Conservation (phyloP, 1,140 invertebrate genomes). For the Drosophila pandora region DNA sequence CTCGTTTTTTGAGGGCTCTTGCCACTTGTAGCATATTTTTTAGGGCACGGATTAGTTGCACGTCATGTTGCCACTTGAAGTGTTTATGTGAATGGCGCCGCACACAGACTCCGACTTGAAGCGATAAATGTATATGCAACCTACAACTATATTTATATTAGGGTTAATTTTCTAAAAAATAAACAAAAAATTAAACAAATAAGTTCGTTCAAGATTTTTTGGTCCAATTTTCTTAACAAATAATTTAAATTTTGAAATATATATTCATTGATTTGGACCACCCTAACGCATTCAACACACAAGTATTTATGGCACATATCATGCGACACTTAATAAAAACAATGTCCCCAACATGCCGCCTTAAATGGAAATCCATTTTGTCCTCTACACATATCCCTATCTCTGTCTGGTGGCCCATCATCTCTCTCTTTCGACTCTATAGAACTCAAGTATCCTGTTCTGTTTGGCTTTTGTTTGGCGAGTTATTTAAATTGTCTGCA, state of each 20-base stretch:
- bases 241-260: background rate
- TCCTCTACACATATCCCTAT: slow-evolving; percentile 17
- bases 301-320: slow-evolving; percentile 63
- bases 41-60: slow-evolving; percentile 79
- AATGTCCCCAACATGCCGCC: slow-evolving; percentile 79
- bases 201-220: too few relatives aligned
- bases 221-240: too few relatives aligned
- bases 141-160: slow-evolving; percentile 4
- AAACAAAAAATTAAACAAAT: too few relatives aligned
- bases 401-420: slow-evolving; percentile 49
- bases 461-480: slow-evolving; percentile 49
- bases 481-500: slow-evolving; percentile 78
- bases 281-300: background rate
- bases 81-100: slow-evolving; percentile 73
- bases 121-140: background rate
- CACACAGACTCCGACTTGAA: slow-evolving; percentile 18
- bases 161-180: background rate
- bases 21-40: slow-evolving; percentile 82
- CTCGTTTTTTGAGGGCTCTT: slow-evolving; percentile 36
- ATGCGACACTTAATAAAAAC: slow-evolving; percentile 84
- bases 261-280: background rate
- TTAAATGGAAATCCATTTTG: slow-evolving; percentile 83
- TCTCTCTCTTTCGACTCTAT: slow-evolving; percentile 23
- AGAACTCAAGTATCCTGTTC: slow-evolving; percentile 12
- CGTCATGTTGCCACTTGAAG: slow-evolving; percentile 83